Evolutionary conservation across 2,888 invertebrate genomes (phyloP), one percentile per base, ranked within the genome.

Genomic region (Lasioglossum oenotherae): DNA sequence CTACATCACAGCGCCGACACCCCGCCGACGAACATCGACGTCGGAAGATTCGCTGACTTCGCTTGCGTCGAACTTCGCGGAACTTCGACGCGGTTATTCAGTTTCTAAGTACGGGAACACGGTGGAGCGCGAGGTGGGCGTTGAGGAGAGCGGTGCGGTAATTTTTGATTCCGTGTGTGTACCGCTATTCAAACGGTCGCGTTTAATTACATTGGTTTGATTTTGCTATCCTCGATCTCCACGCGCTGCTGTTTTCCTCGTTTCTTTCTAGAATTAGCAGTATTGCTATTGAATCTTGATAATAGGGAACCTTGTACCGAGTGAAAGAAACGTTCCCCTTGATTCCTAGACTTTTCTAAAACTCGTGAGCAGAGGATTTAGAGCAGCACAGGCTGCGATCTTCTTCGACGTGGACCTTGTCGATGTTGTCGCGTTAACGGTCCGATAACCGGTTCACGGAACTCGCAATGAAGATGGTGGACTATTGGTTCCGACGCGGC

Each of bases 371-470:
- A 60, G 27, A 60, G 27, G 14, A 27, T 14, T 12, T 23, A 53
- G 49, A 12, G 27, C 84, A 85, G 88, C 87, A 87, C 86, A 79
- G 85, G 79, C 85, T 88, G 90, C 88, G 87, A 87, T 80, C 84
- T 87, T 90, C 44, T 14, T 44, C 44, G 44, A 60, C 4, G 60
- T 14, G 14, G 27, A 27, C 49, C 31, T 2, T 31, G 16, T 3
- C n/a, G 44, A 60, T 49, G 60, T 60, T 46, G 41, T 84, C 74
- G 64, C 49, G 53, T 38, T n/a, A 4, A 23, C 10, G 35, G 38
- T 10, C 8, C 73, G 79, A 82, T 74, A 78, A 88, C 82, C 88
- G 73, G 81, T 87, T 82, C 85, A 85, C 86, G 77, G 88, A 87
- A 88, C 88, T 88, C 86, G 80, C 85, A 75, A 85, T 74, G 79